These are phyloP conservation scores for Podarcis raffonei DNA, from an alignment of 2,113 vertebrate genomes.

Conservation along the genomic window DNA sequence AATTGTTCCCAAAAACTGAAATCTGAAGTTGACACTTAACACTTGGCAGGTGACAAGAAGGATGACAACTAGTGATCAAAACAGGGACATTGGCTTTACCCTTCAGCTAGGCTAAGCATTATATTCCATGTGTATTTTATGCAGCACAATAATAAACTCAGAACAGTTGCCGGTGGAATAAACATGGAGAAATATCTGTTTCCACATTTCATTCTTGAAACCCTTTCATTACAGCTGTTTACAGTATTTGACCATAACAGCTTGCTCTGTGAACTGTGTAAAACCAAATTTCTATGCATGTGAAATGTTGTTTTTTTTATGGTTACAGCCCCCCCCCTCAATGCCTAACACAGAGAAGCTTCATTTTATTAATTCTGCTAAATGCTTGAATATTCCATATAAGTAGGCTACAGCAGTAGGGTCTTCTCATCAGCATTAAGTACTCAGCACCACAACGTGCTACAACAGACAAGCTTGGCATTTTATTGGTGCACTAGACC, in stretches of 20 bases:
- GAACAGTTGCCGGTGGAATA: not conserved
- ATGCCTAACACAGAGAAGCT: not conserved
- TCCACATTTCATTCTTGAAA: not conserved
- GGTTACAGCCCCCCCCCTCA: not conserved
- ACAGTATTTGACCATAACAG: not conserved
- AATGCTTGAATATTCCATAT: not conserved
- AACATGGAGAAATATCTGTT: not conserved
- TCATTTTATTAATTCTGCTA: conserved; percentile 6
- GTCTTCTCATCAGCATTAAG: conserved; percentile 23
- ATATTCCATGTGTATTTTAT: conserved; percentile 12
- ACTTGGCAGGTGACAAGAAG: not conserved
- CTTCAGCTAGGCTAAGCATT: not conserved
- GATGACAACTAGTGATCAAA: conserved; percentile 24
- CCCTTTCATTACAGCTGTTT: conserved; percentile 13
- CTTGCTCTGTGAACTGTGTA: not conserved
- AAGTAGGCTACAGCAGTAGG: not conserved
- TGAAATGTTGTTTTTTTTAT: not conserved
- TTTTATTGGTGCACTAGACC: conserved; percentile 4
- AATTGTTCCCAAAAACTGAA: conserved; percentile 24
- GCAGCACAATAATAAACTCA: conserved; percentile 22
- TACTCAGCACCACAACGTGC: not conserved
- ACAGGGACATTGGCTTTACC: conserved; percentile 9
- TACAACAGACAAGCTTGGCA: conserved; percentile 6
- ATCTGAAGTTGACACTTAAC: not conserved
- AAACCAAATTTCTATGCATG: conserved; percentile 3